A percentile compares a stretch with the other conserved stretches of the same genome.
Conservation (phyloP, 2,797 vertebrate species). For the Schizopygopsis malacanthus region DNA sequence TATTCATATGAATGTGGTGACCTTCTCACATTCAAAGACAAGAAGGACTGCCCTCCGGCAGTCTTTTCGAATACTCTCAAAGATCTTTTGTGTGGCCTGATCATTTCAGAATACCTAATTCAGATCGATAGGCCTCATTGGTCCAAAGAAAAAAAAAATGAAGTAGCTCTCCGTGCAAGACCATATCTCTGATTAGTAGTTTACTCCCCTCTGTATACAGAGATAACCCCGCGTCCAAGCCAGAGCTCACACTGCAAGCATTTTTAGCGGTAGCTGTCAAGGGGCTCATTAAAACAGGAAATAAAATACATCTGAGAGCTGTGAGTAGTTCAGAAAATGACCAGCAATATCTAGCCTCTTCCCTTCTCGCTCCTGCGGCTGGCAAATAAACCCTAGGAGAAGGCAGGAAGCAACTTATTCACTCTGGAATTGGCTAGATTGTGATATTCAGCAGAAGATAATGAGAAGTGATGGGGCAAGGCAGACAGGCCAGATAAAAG, state of each 20-base stretch:
- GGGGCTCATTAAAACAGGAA: slow-evolving; percentile 59
- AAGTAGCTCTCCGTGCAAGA: neutral
- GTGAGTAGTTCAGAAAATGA: slow-evolving; percentile 65
- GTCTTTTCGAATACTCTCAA: slow-evolving; percentile 19
- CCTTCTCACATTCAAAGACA: slow-evolving; percentile 48
- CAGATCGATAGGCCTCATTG: slow-evolving; percentile 28
- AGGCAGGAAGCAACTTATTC: slow-evolving; percentile 64
- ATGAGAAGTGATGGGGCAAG: slow-evolving; percentile 77
- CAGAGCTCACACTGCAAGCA: slow-evolving; percentile 25
- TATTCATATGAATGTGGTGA: slow-evolving; percentile 44
- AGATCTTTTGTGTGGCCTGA: slow-evolving; percentile 8
- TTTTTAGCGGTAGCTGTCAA: slow-evolving; percentile 38
- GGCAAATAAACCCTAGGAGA: slow-evolving; percentile 68
- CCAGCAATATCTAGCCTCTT: slow-evolving; percentile 53
- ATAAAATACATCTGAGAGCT: slow-evolving; percentile 59
- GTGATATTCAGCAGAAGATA: slow-evolving; percentile 76
- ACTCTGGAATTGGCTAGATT: slow-evolving; percentile 72
- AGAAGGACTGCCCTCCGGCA: slow-evolving; percentile 15
- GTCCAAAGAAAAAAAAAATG: neutral
- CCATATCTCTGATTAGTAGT: slow-evolving; percentile 24
- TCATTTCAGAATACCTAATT: slow-evolving; percentile 34
- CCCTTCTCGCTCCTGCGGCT: slow-evolving; percentile 46
- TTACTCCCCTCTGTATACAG: slow-evolving; percentile 14
- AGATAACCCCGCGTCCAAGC: slow-evolving; percentile 11
- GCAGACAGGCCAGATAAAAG: slow-evolving; percentile 72